Percentiles rank a stretch among this genome's conserved stretches.
Conservation (phyloP, 2,113 vertebrate species). For the Mormyrus iriodes region DNA sequence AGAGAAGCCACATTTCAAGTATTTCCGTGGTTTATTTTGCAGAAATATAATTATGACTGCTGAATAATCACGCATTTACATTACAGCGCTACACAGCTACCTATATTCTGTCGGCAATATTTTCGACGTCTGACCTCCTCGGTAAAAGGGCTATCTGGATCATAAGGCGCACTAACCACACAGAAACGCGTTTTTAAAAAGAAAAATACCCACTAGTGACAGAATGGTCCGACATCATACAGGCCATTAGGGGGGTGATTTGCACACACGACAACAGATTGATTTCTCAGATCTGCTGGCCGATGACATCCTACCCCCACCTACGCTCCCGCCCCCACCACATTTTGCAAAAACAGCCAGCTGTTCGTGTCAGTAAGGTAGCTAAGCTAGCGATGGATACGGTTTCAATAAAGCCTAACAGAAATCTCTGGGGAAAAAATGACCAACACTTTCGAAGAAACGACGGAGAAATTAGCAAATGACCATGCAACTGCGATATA, state of each 20-base stretch:
- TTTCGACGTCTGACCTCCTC: not conserved
- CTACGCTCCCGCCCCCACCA: not conserved
- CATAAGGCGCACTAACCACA: not conserved
- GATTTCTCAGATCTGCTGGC: not conserved
- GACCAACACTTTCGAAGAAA: not conserved
- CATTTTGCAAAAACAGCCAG: slow-evolving; percentile 23
- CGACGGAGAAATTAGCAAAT: not conserved
- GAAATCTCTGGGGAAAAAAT: not conserved
- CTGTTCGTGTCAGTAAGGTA: slow-evolving; percentile 22
- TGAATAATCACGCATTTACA: not conserved
- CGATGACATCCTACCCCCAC: not conserved
- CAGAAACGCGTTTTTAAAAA: not conserved
- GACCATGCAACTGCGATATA: not conserved
- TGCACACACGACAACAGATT: not conserved
- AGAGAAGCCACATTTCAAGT: not conserved
- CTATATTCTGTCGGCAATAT: not conserved
- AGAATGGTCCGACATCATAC: not conserved
- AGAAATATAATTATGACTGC: not conserved
- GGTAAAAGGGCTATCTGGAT: not conserved
- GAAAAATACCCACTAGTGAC: not conserved
- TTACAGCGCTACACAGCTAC: not conserved
- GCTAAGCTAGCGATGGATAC: not conserved
- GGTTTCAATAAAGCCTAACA: not conserved
- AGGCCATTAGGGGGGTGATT: not conserved
- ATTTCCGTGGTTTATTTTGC: not conserved